Conservation (phyloP, 2,888 invertebrate species). For the Spatulosminthurus flaviceps region DNA sequence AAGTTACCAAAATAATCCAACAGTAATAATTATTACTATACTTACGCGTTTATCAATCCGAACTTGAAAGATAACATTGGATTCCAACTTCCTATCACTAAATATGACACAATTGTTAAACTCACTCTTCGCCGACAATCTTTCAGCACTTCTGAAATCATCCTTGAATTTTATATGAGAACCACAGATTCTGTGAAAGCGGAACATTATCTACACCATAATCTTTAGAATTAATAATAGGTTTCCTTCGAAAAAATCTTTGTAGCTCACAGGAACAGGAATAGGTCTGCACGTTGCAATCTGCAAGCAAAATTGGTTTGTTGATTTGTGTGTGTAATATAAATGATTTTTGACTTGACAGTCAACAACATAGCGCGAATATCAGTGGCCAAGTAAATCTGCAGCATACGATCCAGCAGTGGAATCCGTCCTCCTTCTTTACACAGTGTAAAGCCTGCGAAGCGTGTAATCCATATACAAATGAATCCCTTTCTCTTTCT, state of each 20-base stretch:
- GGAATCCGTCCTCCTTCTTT: too few relatives aligned
- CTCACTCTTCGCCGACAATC: constrained; percentile 76
- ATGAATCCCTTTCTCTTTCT: too few relatives aligned
- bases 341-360: neutral
- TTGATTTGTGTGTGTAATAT: too few relatives aligned
- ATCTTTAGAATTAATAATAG: neutral
- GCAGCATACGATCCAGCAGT: neutral
- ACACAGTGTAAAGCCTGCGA: neutral
- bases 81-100: constrained; percentile 79
- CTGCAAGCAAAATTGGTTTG: too few relatives aligned
- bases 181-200: constrained; percentile 72
- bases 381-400: neutral
- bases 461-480: too few relatives aligned
- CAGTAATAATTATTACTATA: constrained; percentile 14
- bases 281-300: too few relatives aligned
- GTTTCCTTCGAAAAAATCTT: neutral
- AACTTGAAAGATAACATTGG: constrained; percentile 86
- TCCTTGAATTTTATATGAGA: constrained; percentile 84
- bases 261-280: neutral
- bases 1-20: neutral
- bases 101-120: constrained; percentile 90
- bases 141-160: constrained; percentile 82
- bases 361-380: constrained; percentile 2
- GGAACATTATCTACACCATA: constrained; percentile 49
- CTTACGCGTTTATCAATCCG: constrained; percentile 87